These are phyloP conservation scores for Euglossa dilemma DNA, from an alignment of 1,140 invertebrate genomes.

Conservation along the genomic window DNA sequence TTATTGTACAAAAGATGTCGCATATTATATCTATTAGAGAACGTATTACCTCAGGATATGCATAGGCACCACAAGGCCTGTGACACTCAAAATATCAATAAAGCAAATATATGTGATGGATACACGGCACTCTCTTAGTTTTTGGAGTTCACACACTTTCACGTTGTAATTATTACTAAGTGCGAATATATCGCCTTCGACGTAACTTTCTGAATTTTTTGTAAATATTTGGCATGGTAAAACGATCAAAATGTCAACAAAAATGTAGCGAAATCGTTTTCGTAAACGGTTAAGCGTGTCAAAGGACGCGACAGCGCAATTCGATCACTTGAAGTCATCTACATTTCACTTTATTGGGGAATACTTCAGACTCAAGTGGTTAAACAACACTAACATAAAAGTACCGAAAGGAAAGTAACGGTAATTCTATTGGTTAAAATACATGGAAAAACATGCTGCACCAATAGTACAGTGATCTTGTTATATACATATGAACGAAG, in stretches of 20 bases:
- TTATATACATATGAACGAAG: neutral
- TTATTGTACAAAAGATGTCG: neutral
- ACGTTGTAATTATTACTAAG: conserved; percentile 62
- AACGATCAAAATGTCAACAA: conserved; percentile 57
- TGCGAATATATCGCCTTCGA: conserved; percentile 61
- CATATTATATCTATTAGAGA: conserved; percentile 10
- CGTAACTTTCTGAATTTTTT: conserved; percentile 63
- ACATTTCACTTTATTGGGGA: conserved; percentile 17
- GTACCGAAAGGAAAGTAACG: conserved; percentile 12
- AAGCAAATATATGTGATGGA: conserved; percentile 74
- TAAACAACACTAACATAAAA: conserved; percentile 40
- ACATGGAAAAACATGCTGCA: neutral
- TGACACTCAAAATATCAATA: conserved; percentile 79
- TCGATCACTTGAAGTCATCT: conserved; percentile 63
- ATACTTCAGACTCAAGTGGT: conserved; percentile 30
- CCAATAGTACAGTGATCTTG: neutral
- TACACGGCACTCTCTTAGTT: conserved; percentile 66
- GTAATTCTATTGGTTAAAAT: conserved; percentile 28
- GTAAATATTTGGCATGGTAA: conserved; percentile 72
- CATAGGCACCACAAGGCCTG: conserved; percentile 78
- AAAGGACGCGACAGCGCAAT: conserved; percentile 76
- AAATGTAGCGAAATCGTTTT: conserved; percentile 64
- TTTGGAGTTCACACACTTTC: conserved; percentile 44
- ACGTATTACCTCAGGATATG: conserved; percentile 78
- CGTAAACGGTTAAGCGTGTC: conserved; percentile 76